Evolutionary conservation across 2,888 invertebrate genomes (phyloP).

Genomic region (Hydrotaea diabolus): DNA sequence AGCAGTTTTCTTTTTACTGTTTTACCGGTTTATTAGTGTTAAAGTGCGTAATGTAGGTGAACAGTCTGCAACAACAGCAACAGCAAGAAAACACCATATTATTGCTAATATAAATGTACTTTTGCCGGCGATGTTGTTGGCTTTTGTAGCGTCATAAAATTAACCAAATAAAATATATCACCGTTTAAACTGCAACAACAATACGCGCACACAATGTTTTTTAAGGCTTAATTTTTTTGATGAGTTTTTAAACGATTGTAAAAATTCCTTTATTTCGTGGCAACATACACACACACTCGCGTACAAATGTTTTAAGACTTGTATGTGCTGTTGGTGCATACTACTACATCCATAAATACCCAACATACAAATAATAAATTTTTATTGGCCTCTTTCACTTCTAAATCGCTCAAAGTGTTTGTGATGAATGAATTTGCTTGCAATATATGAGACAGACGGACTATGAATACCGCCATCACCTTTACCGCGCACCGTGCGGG

Average conservation of each 20-base stretch:
- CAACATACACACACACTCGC: constrained; percentile 15
- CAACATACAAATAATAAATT: constrained; percentile 55
- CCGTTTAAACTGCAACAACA: constrained; percentile 45
- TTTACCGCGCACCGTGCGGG: too few species aligned
- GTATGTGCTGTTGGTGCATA: not conserved
- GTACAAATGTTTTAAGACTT: constrained; percentile 22
- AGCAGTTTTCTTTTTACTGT: constrained; percentile 55
- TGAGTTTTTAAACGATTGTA: constrained; percentile 81
- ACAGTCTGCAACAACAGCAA: constrained; percentile 41
- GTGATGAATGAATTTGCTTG: constrained; percentile 33
- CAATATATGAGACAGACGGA: not conserved
- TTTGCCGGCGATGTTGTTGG: not conserved
- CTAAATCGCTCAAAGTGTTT: constrained; percentile 49
- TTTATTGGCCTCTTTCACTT: constrained; percentile 53
- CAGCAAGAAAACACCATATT: constrained; percentile 68
- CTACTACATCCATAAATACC: constrained; percentile 26
- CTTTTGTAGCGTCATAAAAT: constrained; percentile 76
- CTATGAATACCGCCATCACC: not conserved
- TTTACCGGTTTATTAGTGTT: constrained; percentile 36
- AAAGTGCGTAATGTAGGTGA: constrained; percentile 68
- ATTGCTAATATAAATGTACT: constrained; percentile 76
- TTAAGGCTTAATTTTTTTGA: constrained; percentile 79
- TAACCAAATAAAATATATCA: constrained; percentile 66
- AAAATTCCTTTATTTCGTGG: constrained; percentile 69
- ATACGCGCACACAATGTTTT: constrained; percentile 60